Conservation (phyloP, 1,140 invertebrate genomes). For the Lordiphosa clarofinis region DNA sequence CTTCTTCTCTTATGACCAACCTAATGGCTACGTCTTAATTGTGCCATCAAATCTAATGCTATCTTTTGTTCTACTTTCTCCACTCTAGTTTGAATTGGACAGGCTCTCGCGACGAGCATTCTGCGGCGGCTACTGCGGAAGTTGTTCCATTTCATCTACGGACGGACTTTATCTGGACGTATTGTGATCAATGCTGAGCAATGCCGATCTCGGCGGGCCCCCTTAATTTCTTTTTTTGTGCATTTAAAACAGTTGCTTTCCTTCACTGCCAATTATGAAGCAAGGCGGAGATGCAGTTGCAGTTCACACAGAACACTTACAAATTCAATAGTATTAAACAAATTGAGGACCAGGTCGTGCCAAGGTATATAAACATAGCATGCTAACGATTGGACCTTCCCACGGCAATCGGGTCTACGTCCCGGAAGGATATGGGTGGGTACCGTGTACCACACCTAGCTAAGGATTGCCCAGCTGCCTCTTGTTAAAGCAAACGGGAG, state of each 20-base stretch:
- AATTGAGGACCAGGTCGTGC: conserved; percentile 8
- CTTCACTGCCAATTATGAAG: conserved; percentile 10
- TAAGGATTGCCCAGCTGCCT: conserved; percentile 27
- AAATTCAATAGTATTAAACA: conserved; percentile 50
- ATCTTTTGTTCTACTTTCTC: not conserved
- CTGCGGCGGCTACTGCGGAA: conserved; percentile 77
- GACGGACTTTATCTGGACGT: conserved; percentile 70
- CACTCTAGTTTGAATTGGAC: conserved; percentile 55
- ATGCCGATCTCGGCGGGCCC: conserved; percentile 1
- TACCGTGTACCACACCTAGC: conserved; percentile 23
- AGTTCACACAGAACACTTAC: conserved; percentile 21
- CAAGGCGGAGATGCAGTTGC: not conserved
- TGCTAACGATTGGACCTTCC: conserved; percentile 19
- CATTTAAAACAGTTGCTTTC: conserved; percentile 10
- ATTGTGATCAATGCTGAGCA: conserved; percentile 15
- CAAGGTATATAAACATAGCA: not conserved
- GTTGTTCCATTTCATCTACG: conserved; percentile 56
- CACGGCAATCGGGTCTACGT: conserved; percentile 40
- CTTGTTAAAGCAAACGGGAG: not conserved
- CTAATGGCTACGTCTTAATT: too few relatives aligned
- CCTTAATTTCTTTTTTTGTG: conserved; percentile 18
- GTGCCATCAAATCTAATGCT: not conserved
- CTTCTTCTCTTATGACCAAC: too few relatives aligned
- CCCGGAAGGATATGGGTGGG: conserved; percentile 22
- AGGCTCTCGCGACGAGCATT: conserved; percentile 51